These are phyloP conservation scores for Proctacanthus coquilletti DNA, from an alignment of 1,140 invertebrate species.

Conservation along the genomic window DNA sequence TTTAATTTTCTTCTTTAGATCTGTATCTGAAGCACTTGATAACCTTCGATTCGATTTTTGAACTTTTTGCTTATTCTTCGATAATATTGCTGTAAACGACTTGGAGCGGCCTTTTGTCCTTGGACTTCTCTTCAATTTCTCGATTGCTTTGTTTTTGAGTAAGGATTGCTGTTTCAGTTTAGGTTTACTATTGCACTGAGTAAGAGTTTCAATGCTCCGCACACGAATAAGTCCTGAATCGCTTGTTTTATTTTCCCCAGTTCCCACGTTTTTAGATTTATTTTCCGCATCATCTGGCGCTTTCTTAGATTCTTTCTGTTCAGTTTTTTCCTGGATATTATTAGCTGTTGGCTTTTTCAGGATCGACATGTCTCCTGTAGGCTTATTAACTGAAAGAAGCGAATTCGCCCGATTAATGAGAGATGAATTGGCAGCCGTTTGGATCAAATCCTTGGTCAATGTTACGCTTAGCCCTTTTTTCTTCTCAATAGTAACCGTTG, in stretches of 20 bases:
- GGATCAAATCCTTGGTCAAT: background rate
- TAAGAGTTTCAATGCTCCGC: background rate
- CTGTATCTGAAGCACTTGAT: background rate
- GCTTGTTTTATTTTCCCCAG: background rate
- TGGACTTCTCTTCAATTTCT: background rate
- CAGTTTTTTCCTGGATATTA: background rate
- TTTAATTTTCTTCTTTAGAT: background rate
- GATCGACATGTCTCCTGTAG: background rate
- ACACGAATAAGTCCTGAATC: background rate
- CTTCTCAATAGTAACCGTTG: background rate
- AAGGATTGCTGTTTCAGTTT: constrained; percentile 1
- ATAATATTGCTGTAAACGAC: background rate
- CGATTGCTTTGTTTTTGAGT: background rate
- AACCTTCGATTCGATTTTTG: background rate
- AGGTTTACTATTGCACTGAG: background rate
- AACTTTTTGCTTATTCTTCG: background rate
- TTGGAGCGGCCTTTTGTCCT: background rate
- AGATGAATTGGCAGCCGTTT: no score
- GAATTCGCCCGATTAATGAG: no score
- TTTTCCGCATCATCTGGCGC: background rate
- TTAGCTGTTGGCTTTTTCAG: background rate
- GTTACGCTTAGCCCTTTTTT: background rate
- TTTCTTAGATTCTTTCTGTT: background rate
- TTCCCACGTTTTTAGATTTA: background rate
- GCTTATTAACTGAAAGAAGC: background rate